phyloP scores from a whole-genome alignment of 2,113 vertebrate genomes.

The Lophotis ruficrista region DNA sequence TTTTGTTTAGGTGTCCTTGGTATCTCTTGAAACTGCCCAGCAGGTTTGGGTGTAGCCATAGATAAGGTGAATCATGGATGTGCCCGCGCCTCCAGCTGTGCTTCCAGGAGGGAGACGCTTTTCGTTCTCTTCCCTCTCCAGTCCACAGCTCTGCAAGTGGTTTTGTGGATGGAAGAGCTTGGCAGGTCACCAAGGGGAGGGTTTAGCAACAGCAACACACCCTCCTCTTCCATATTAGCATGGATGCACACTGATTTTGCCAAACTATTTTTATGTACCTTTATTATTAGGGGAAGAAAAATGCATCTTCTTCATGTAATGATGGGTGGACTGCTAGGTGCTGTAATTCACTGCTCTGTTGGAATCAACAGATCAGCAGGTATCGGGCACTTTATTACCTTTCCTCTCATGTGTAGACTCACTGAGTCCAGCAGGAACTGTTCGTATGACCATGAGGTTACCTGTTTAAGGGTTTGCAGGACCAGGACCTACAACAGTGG shows the following conservation, averaged over 20 bases:
- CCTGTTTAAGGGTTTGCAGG: background rate
- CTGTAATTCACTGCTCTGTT: background rate
- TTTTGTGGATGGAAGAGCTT: background rate
- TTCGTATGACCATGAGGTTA: background rate
- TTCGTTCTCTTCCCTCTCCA: background rate
- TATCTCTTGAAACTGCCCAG: conserved; percentile 26
- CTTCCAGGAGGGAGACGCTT: background rate
- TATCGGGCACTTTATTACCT: background rate
- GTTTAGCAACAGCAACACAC: background rate
- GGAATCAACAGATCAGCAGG: background rate
- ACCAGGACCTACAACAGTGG: background rate
- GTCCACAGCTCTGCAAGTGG: background rate
- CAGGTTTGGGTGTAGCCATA: conserved; percentile 23
- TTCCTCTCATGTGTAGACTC: accelerated
- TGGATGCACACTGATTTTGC: background rate
- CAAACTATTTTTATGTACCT: background rate
- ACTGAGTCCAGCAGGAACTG: background rate
- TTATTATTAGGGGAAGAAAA: background rate
- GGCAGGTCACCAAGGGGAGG: background rate
- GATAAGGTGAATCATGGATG: background rate
- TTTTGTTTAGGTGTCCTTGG: background rate
- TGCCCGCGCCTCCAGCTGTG: background rate
- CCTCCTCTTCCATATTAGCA: background rate
- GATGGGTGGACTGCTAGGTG: background rate
- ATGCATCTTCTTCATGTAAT: background rate